These are phyloP conservation scores for Mugil cephalus DNA, from an alignment of 2,113 vertebrate species.

Conservation along the genomic window DNA sequence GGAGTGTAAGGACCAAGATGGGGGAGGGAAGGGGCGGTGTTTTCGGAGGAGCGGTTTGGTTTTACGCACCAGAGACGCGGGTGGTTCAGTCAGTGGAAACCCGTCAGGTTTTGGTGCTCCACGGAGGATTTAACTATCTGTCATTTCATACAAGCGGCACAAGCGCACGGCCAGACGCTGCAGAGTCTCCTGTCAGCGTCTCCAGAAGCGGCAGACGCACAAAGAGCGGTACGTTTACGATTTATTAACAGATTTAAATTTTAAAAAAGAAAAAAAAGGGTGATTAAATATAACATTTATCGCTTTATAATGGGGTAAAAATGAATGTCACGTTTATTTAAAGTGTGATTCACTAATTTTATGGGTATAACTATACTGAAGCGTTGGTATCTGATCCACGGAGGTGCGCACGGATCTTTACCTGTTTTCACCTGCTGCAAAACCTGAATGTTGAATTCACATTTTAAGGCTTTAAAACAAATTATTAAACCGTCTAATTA, in stretches of 20 bases:
- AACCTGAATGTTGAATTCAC: background rate
- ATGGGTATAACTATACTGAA: no score
- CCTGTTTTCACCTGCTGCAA: constrained; percentile 14
- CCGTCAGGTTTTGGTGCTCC: constrained; percentile 20
- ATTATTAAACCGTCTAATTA: no score
- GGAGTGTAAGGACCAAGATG: background rate
- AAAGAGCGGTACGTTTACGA: constrained; percentile 38
- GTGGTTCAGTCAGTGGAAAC: constrained; percentile 57
- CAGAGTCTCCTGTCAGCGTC: background rate
- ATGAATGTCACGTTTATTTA: background rate
- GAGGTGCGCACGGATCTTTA: constrained; percentile 1
- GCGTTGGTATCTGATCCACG: no score
- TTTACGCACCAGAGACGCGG: constrained; percentile 57
- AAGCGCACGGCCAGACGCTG: background rate
- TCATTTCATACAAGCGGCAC: constrained; percentile 12
- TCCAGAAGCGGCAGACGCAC: constrained; percentile 23
- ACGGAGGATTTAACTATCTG: constrained; percentile 48
- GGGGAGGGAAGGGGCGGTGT: constrained; percentile 45
- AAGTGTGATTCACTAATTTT: background rate
- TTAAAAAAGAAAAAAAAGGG: rapidly evolving
- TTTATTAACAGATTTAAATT: background rate
- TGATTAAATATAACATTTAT: background rate
- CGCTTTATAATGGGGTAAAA: background rate
- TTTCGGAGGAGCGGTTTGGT: background rate
- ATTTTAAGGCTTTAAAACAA: no score